These are phyloP conservation scores for Aphodius granarius DNA, from an alignment of 2,888 invertebrate genomes.

Conservation along the genomic window DNA sequence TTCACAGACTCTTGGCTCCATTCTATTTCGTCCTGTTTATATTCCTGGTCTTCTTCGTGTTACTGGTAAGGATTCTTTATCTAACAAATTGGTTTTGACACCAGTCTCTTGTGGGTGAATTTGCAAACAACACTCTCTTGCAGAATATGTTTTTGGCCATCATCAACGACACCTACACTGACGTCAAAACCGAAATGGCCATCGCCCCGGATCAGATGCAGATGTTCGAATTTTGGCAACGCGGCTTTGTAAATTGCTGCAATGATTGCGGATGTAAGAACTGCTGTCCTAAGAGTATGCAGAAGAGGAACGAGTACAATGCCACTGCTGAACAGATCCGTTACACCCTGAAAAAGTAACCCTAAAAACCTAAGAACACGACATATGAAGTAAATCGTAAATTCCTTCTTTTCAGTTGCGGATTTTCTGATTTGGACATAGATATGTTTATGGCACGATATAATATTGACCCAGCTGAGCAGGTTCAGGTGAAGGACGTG, in stretches of 20 bases:
- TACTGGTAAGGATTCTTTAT: slow-evolving; percentile 57
- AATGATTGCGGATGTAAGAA: slow-evolving; percentile 47
- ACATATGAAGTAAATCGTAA: not conserved
- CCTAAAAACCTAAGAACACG: not conserved
- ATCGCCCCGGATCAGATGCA: slow-evolving; percentile 56
- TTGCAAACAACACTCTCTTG: too few relatives aligned
- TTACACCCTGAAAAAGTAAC: slow-evolving; percentile 46
- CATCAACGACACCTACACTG: slow-evolving; percentile 75
- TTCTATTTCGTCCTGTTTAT: slow-evolving; percentile 75
- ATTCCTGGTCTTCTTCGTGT: slow-evolving; percentile 76
- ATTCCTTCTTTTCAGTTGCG: slow-evolving; percentile 54
- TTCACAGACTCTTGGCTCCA: slow-evolving; percentile 71
- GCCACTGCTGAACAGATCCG: slow-evolving; percentile 46
- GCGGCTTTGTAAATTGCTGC: slow-evolving; percentile 58
- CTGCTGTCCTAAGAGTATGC: slow-evolving; percentile 30
- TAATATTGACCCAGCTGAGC: slow-evolving; percentile 56
- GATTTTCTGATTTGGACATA: slow-evolving; percentile 66
- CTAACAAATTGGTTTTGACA: not conserved
- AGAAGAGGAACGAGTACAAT: slow-evolving; percentile 40
- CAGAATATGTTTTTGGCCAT: slow-evolving; percentile 81
- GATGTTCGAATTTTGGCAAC: slow-evolving; percentile 62
- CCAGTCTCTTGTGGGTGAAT: too few relatives aligned
- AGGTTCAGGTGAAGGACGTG: slow-evolving; percentile 41
- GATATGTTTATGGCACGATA: slow-evolving; percentile 68
- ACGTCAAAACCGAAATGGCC: slow-evolving; percentile 70